Evolutionary conservation across 2,888 invertebrate genomes (phyloP), one percentile per base, ranked within the genome.

Genomic region (Anthoptus insignis): DNA sequence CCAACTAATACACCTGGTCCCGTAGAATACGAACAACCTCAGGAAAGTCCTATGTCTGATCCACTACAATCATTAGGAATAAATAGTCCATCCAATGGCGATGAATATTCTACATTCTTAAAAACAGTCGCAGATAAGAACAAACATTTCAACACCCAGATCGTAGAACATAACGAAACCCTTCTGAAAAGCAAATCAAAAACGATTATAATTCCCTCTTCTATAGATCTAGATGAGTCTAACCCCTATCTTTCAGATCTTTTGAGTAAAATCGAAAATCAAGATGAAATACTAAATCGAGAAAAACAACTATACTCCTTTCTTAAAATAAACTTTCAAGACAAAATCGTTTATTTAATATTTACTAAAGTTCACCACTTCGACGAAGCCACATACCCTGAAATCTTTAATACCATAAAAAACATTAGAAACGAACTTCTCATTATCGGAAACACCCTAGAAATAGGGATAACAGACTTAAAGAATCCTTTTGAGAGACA

Each of bases 401-500:
- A 63, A 1, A 2, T 63, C 11, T 63, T 37, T 11, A 3, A 63
- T 13, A 34, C 54, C 1, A 11, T 63, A 34, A 64, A 47, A 49
- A 9, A 6, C 57, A 22, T 16, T 47, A 22, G 22, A 54, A 14
- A n/a, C 13, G 53, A 45, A 34, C 7, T 61, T 22, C 27, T 61
- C 0, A 14, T 22, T 9, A 45, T 2, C 8, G 37, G 37, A 37
- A 37, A 37, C 13, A 5, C 6, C 6, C 37, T 50, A 6, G 52
- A 66, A 39, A 54, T 63, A 9, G 45, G 27, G 11, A 59, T 63
- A 42, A 49, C 60, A 2, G 60, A 60, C 3, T 61, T 67, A 8
- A 54, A 45, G 7, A 53, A 74, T 45, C 69, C 71, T 8, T 71
- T 72, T 22, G 47, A n/a, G n/a, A n/a, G n/a, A 27, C 27, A 27